Evolutionary conservation across 2,113 vertebrate genomes (phyloP), one percentile per base, ranked within the genome.

Genomic region (Callipepla californica): DNA sequence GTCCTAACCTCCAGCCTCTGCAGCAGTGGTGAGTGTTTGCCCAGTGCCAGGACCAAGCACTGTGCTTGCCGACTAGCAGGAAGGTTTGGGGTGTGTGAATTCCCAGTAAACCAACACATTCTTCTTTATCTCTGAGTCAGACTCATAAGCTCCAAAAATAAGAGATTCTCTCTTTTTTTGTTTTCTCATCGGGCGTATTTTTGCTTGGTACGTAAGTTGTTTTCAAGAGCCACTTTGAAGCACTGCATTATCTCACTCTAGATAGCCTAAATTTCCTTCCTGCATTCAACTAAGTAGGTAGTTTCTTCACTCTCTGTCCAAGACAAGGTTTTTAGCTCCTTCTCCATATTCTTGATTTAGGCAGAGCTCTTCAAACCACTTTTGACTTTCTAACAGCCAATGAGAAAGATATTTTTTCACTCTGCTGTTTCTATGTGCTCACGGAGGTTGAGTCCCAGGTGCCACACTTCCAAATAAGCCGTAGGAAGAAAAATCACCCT

Each of bases 31-130:
- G 6, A 22, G 58, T 17, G 23, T 18, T 42, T 3, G 3, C 38
- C 28, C 50, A 3, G 0, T 0, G 1, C 21, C 14, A 8, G 26
- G 18, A 19, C 59, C 47, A 57, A 62, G 50, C 19, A 1, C 30
- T 14, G 32, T 18, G 38, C 38, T 59, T n/a, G 44, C 76, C 11
- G 55, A 34, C 32, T 8, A 3, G 7, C 10, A 74, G 8, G 61
- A 32, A 28, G 19, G 19, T 11, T 23, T 78, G 30, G 13, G 50
- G 7, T 40, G 20, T 11, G 36, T 9, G 23, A 63, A 32, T 58
- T 42, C 48, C 55, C 26, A 34, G 8, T 8, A 12, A 66, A 78
- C 4, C 26, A 40, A 6, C 42, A 15, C 15, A 5, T 55, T 65
- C 55, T 82, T 61, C 80, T 69, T 22, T 12, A 32, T 26, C 53